These are phyloP conservation scores for Apis florea DNA, from an alignment of 1,140 invertebrate genomes.

Conservation along the genomic window DNA sequence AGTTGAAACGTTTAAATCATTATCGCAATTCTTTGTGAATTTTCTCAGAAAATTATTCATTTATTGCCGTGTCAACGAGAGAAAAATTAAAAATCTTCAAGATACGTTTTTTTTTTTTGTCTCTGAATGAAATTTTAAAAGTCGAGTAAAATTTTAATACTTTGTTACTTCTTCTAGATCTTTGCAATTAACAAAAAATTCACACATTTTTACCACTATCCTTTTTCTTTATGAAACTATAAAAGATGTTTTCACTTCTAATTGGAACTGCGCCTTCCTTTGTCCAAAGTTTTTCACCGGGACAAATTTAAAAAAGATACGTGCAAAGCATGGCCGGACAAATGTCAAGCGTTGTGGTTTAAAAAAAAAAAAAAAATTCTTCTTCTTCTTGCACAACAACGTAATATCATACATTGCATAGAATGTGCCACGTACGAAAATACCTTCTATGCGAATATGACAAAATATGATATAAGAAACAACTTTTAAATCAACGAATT, in stretches of 20 bases:
- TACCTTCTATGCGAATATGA: no score
- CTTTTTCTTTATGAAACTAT: neutral
- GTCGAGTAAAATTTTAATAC: no score
- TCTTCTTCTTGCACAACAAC: neutral
- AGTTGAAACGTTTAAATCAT: no score
- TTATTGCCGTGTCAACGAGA: no score
- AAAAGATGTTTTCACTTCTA: conserved; percentile 2
- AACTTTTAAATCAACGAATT: no score
- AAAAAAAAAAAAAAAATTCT: neutral
- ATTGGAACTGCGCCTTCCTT: neutral
- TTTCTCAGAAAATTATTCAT: no score
- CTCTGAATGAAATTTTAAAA: neutral
- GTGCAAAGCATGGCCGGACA: neutral
- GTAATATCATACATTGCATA: neutral
- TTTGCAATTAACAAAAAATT: neutral
- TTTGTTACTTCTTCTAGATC: neutral
- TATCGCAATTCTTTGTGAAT: no score
- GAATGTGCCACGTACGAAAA: neutral
- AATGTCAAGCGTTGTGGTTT: neutral
- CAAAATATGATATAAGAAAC: no score
- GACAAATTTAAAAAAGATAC: neutral
- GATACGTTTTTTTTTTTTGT: no score
- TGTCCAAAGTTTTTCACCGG: conserved; percentile 2
- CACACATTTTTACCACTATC: neutral
- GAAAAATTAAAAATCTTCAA: no score